A percentile compares a stretch with the other conserved stretches of the same genome.
These are phyloP conservation scores for Lacerta viridis DNA, from an alignment of 2,797 vertebrate species.

Conservation along the genomic window DNA sequence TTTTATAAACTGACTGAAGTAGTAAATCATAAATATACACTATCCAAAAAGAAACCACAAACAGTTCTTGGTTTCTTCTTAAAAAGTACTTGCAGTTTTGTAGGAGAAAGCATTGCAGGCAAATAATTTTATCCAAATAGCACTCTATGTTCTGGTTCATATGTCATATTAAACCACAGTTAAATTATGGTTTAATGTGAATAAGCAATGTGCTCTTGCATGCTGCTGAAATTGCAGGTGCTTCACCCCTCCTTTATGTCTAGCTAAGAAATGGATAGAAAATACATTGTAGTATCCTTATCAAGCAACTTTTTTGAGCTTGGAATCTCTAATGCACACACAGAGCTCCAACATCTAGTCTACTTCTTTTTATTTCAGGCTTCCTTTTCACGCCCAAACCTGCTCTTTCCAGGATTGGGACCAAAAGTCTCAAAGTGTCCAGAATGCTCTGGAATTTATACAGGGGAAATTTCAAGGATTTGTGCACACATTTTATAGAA, in stretches of 20 bases:
- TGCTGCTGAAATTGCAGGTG: too few species aligned
- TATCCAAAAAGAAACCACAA: neutral
- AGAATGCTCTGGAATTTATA: neutral
- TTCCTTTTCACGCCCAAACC: neutral
- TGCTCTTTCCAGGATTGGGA: neutral
- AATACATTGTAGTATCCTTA: neutral
- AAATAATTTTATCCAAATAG: neutral
- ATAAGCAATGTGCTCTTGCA: too few species aligned
- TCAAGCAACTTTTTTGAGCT: neutral
- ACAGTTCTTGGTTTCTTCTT: neutral
- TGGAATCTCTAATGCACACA: neutral
- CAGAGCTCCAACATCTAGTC: neutral
- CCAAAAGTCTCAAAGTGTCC: neutral
- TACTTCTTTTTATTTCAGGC: neutral
- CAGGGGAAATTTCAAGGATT: too few species aligned
- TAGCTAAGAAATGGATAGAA: neutral
- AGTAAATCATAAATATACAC: neutral
- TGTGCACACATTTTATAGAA: neutral
- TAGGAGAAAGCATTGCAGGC: neutral
- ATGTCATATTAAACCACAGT: too few species aligned
- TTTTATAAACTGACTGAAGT: neutral
- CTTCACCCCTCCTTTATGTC: neutral
- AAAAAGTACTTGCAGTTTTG: neutral
- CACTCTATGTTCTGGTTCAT: too few species aligned
- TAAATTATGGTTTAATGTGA: too few species aligned